Conservation (phyloP, 2,113 vertebrate species). For the Prionailurus bengalensis region DNA sequence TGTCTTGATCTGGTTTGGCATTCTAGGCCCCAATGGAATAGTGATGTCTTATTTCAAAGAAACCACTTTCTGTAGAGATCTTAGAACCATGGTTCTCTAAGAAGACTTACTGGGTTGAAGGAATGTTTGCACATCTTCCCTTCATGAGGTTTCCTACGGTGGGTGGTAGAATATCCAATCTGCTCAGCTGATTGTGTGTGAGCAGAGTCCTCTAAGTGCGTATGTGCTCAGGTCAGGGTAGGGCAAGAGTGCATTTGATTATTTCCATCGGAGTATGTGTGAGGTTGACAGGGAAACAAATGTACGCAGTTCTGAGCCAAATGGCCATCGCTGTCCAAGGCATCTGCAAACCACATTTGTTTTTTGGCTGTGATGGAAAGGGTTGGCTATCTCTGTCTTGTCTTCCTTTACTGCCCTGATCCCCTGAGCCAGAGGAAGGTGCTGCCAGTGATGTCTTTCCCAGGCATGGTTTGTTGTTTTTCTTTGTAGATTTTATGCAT, state of each 20-base stretch:
- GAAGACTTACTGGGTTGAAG: background rate
- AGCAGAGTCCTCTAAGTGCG: background rate
- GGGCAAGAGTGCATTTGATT: background rate
- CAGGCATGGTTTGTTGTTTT: constrained; percentile 2
- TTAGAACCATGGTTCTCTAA: background rate
- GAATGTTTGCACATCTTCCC: background rate
- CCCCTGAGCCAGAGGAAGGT: constrained; percentile 35
- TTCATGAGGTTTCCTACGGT: background rate
- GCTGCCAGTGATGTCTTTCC: constrained; percentile 40
- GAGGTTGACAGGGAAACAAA: background rate
- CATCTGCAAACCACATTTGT: constrained; percentile 55
- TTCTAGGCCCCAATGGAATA: background rate
- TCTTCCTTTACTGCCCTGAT: constrained; percentile 18
- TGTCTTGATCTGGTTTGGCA: background rate
- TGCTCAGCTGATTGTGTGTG: background rate
- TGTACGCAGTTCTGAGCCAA: constrained; percentile 9
- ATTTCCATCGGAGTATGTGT: background rate
- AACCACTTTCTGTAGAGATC: background rate
- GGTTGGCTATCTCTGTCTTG: background rate
- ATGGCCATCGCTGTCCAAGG: background rate
- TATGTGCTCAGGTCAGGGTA: background rate
- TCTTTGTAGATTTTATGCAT: constrained; percentile 52
- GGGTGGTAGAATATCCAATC: accelerated
- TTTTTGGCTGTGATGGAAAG: background rate
- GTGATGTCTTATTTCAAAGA: constrained; percentile 45